Percentiles rank a stretch among this genome's conserved stretches.
phyloP scores from a whole-genome alignment of 2,888 invertebrate species.

The Emmelina monodactyla region DNA sequence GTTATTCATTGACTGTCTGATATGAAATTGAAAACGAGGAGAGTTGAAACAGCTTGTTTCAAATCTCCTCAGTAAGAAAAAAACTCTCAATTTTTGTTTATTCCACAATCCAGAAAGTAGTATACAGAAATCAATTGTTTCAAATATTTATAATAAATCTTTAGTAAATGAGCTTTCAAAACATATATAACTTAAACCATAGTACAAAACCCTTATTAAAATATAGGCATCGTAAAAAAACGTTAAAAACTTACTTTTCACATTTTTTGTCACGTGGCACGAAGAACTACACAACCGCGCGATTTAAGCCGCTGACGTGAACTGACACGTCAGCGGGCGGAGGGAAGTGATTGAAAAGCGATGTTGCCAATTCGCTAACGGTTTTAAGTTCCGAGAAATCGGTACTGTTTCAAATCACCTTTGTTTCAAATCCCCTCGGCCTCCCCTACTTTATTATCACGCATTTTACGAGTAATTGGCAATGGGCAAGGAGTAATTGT shows the following conservation, averaged over 20 bases:
- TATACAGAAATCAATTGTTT: slow-evolving; percentile 6
- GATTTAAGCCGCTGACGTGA: slow-evolving; percentile 6
- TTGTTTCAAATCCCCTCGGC: slow-evolving; percentile 6
- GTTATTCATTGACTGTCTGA: slow-evolving; percentile 4
- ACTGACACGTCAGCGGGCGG: slow-evolving; percentile 4
- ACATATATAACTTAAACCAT: slow-evolving; percentile 6
- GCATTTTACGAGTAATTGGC: too few relatives aligned
- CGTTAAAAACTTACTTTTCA: slow-evolving; percentile 5
- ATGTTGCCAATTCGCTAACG: slow-evolving; percentile 12
- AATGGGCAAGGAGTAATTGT: too few relatives aligned
- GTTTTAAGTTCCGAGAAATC: slow-evolving; percentile 8
- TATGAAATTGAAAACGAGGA: slow-evolving; percentile 8
- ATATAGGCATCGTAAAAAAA: slow-evolving; percentile 9
- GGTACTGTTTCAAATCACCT: slow-evolving; percentile 7
- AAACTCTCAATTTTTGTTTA: slow-evolving; percentile 5
- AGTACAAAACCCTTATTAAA: slow-evolving; percentile 9
- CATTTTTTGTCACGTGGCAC: slow-evolving; percentile 3
- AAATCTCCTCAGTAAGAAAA: slow-evolving; percentile 8
- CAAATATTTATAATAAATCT: slow-evolving; percentile 6
- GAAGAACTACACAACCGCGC: slow-evolving; percentile 3
- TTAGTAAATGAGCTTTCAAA: slow-evolving; percentile 9
- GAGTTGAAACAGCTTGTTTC: slow-evolving; percentile 9
- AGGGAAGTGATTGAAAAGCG: slow-evolving; percentile 7
- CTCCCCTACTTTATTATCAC: slow-evolving; percentile 3
- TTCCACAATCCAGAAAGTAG: slow-evolving; percentile 5